Percentiles rank a stretch among this genome's conserved stretches.
Conservation (phyloP, 2,797 vertebrate genomes). For the Clarias pachynema region DNA sequence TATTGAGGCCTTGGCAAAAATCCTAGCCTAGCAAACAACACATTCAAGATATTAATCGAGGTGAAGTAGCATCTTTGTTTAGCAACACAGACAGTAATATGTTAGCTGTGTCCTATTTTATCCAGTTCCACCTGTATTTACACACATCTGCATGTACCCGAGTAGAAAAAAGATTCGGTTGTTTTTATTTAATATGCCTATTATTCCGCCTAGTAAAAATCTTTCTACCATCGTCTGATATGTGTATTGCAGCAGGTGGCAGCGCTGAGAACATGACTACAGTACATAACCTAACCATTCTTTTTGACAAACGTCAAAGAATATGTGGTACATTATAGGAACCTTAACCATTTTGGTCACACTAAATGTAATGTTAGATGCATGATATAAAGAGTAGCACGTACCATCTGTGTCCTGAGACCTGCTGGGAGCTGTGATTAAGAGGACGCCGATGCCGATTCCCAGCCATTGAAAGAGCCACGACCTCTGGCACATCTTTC, state of each 20-base stretch:
- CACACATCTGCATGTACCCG: not conserved
- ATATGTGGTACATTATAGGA: no score
- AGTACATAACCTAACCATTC: not conserved
- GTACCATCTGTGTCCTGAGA: conserved; percentile 79
- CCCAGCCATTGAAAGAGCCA: conserved; percentile 69
- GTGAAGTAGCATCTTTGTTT: not conserved
- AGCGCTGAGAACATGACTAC: not conserved
- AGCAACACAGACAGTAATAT: not conserved
- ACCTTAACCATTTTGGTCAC: not conserved
- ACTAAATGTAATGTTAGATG: not conserved
- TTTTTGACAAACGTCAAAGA: not conserved
- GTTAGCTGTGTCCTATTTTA: not conserved
- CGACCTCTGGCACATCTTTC: conserved; percentile 72
- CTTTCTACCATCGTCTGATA: not conserved
- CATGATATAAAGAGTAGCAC: not conserved
- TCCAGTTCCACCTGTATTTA: not conserved
- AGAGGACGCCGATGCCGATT: conserved; percentile 69
- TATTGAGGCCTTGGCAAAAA: not conserved
- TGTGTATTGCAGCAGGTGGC: not conserved
- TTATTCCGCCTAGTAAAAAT: not conserved
- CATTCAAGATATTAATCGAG: not conserved
- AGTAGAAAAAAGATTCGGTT: not conserved
- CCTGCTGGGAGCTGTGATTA: conserved; percentile 68
- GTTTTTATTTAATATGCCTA: no score
- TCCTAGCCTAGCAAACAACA: not conserved